Evolutionary conservation across 1,140 invertebrate genomes (phyloP).

Genomic region (Tetramorium simillimum): DNA sequence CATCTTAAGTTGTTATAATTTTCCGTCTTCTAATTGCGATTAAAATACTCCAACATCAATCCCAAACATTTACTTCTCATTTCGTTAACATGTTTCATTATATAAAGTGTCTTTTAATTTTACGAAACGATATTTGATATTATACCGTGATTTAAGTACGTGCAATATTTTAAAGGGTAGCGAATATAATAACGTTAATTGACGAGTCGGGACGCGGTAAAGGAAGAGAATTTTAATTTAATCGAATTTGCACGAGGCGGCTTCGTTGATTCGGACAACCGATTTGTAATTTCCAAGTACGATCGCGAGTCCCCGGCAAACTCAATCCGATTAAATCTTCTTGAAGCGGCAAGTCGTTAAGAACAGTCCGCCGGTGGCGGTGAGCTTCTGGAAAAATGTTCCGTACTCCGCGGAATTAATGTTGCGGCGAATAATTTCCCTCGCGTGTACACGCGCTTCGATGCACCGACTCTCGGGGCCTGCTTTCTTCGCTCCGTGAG

Average conservation of each 20-base stretch:
- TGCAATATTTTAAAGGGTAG: background rate
- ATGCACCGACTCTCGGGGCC: background rate
- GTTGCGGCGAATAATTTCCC: conserved; percentile 30
- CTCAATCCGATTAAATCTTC: conserved; percentile 22
- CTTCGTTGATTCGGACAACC: background rate
- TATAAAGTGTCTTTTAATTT: background rate
- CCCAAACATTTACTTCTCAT: background rate
- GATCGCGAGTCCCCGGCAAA: background rate
- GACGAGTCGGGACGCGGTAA: background rate
- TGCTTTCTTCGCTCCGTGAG: background rate
- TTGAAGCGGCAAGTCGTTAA: conserved; percentile 23
- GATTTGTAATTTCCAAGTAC: conserved; percentile 23
- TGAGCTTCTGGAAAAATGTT: background rate
- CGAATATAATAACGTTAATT: conserved; percentile 28
- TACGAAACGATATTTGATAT: background rate
- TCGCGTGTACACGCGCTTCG: background rate
- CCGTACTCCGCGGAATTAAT: conserved; percentile 8
- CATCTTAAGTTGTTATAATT: background rate
- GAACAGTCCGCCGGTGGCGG: background rate
- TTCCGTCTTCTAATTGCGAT: background rate
- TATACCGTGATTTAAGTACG: background rate
- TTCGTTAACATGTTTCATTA: background rate
- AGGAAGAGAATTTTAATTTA: conserved; percentile 1
- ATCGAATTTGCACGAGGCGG: background rate
- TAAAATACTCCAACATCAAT: background rate